phyloP scores from a whole-genome alignment of 1,140 invertebrate species.

The Stegodyphus mimosarum region DNA sequence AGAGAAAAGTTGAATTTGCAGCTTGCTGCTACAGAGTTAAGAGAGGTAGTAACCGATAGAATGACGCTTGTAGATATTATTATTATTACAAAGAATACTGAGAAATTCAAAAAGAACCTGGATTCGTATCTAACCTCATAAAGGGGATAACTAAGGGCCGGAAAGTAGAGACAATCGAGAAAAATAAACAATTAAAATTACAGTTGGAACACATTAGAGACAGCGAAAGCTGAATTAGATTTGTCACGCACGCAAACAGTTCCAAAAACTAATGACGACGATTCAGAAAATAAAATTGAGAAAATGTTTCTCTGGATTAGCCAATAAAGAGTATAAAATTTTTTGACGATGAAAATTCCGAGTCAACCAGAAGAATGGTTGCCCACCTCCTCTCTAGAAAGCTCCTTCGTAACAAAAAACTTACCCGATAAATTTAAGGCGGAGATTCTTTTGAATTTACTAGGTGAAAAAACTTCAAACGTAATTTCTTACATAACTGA shows the following conservation, averaged over 20 bases:
- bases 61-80: neutral
- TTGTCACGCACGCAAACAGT: neutral
- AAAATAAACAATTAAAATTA: neutral
- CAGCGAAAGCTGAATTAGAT: neutral
- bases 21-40: neutral
- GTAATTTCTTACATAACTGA: slow-evolving; percentile 10
- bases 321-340: slow-evolving; percentile 8
- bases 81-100: neutral
- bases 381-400: neutral
- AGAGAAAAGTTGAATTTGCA: neutral
- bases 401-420: slow-evolving; percentile 3
- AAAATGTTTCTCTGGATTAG: slow-evolving; percentile 7
- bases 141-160: neutral
- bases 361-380: neutral
- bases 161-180: neutral
- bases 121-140: neutral
- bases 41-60: neutral
- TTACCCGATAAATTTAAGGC: slow-evolving; percentile 10
- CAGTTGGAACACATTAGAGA: neutral
- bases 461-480: neutral
- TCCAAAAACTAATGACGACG: neutral
- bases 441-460: slow-evolving; percentile 26
- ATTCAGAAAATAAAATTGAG: neutral
- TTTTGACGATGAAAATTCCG: slow-evolving; percentile 2
- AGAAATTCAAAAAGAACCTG: neutral